Percentiles rank a stretch among this genome's conserved stretches.
These are phyloP conservation scores for Pogoniulus pusillus DNA, from an alignment of 2,797 vertebrate genomes.

Conservation along the genomic window DNA sequence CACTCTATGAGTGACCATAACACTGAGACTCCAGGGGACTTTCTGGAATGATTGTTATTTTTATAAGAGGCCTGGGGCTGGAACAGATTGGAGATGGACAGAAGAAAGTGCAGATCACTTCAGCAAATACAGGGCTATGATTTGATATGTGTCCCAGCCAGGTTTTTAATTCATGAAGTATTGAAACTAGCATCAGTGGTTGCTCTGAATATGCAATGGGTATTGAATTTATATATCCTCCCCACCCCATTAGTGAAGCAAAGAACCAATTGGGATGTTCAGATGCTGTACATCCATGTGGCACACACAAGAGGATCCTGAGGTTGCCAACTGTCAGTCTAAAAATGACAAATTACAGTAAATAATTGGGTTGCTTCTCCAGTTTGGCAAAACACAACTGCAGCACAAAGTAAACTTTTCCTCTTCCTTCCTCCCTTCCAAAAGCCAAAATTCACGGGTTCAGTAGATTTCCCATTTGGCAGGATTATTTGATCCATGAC, in stretches of 20 bases:
- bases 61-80: not conserved
- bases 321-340: not conserved
- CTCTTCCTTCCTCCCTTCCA: not conserved
- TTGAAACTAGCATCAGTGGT: not conserved
- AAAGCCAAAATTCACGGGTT: constrained; percentile 31
- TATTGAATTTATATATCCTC: not conserved
- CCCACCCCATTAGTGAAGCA: not conserved
- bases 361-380: not conserved
- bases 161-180: constrained; percentile 11
- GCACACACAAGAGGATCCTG: not conserved
- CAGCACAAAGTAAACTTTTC: not conserved
- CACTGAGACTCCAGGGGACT: constrained; percentile 3
- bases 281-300: not conserved
- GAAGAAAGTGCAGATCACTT: not conserved
- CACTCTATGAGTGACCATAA: too few species aligned
- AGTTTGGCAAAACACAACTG: not conserved
- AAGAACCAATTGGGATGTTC: not conserved
- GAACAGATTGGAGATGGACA: not conserved
- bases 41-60: constrained; percentile 7
- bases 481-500: constrained; percentile 29
- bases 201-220: not conserved
- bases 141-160: constrained; percentile 39
- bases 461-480: constrained; percentile 4
- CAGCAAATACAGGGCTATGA: constrained; percentile 10
- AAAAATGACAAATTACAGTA: not conserved